Base-by-base conservation (phyloP, 2,888 invertebrate genomes). In the Phytoseiulus persimilis region DNA sequence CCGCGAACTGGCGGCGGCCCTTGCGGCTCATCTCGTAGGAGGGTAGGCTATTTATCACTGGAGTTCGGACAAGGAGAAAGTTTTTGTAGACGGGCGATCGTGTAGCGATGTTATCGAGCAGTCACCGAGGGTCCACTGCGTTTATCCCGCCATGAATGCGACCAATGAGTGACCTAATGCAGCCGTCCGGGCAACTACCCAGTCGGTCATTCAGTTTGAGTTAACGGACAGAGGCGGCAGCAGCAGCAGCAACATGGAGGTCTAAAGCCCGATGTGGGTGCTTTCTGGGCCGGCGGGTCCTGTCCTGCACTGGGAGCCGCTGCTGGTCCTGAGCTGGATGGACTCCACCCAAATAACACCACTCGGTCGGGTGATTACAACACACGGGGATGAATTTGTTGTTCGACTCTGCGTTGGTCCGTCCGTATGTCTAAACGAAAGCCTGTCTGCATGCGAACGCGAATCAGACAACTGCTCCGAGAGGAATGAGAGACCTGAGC, bases 311-410 rank as follows among this genome's bases (percentile, higher is more conserved):
- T 23, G 28, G 65, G 11, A 65, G 65, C 18, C 23, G 65, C 65
- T 14, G 46, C 9, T 65, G 65, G 65, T 65, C 65, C 65, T 65
- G 65, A 65, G 65, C 65, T 65, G 65, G 65, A 65, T 65, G 65
- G 28, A 65, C 65, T 65, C 65, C 65, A 65, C 65, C 65, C 65
- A 65, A 65, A 65, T 65, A 65, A 65, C 65, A 65, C 65, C 65
- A 65, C 65, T 65, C 65, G 65, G 65, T 65, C 65, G 65, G 65
- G 65, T 65, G 65, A 65, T 65, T 65, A 65, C 65, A 65, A 65
- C 65, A 65, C 65, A 65, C 18, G 65, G 65, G 65, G 65, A 65
- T 65, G 65, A 65, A 65, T 65, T 65, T 65, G 65, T 65, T 65
- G 65, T 65, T 65, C 65, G 65, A 65, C 65, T 65, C 65, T 65